Percentiles rank a stretch among this genome's conserved stretches.
These are phyloP conservation scores for Oreochromis tanganicae DNA, from an alignment of 2,113 vertebrate species.

Conservation along the genomic window DNA sequence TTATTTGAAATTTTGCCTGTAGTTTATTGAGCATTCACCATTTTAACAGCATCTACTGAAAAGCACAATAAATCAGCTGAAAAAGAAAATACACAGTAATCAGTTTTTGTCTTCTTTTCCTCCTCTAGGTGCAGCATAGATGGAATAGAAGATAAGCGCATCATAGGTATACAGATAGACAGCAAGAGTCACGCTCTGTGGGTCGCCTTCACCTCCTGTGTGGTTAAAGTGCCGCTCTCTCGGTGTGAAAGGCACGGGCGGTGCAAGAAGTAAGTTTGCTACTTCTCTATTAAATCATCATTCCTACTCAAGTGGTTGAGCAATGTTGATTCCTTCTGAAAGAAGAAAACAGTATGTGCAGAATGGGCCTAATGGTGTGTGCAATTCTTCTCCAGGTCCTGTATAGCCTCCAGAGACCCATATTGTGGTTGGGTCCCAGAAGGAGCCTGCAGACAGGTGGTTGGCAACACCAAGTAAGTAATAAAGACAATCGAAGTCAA, in stretches of 20 bases:
- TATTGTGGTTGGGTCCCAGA: slow-evolving; percentile 95
- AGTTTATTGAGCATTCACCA: not conserved
- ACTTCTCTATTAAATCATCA: not conserved
- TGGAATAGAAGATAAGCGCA: slow-evolving; percentile 89
- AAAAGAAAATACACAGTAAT: not conserved
- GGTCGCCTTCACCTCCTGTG: slow-evolving; percentile 90
- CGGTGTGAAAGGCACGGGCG: slow-evolving; percentile 87
- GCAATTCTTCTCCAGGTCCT: slow-evolving; percentile 76
- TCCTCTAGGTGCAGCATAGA: slow-evolving; percentile 87
- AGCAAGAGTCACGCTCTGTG: slow-evolving; percentile 80
- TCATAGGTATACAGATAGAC: slow-evolving; percentile 91
- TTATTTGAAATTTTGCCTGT: not conserved
- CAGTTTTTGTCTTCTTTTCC: not conserved
- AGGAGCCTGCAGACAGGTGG: slow-evolving; percentile 81
- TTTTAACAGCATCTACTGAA: not conserved
- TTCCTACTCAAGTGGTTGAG: not conserved
- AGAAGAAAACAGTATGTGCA: not conserved
- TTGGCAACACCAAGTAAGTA: slow-evolving; percentile 82
- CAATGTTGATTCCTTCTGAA: not conserved
- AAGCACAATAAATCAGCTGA: not conserved
- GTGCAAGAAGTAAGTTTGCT: slow-evolving; percentile 86
- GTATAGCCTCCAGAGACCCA: slow-evolving; percentile 94
- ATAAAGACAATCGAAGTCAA: not conserved
- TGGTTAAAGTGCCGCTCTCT: slow-evolving; percentile 88
- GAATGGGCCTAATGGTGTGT: not conserved